Base-by-base conservation (phyloP, 1,140 invertebrate genomes). In the Lordiphosa stackelbergi region DNA sequence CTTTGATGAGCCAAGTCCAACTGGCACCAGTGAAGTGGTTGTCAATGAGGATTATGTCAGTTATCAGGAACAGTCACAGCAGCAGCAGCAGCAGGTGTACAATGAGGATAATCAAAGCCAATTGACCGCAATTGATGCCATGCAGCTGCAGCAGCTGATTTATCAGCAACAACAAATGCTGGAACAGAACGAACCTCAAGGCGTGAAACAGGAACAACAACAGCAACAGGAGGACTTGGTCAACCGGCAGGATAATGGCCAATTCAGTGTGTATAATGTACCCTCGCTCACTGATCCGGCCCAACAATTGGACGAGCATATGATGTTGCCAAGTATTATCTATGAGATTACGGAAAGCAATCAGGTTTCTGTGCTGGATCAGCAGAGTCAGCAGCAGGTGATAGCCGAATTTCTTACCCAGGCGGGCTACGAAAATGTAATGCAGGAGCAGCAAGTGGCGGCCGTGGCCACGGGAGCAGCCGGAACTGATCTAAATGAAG, bases 131-230 rank as follows among this genome's bases (percentile, higher is more conserved):
- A 79, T 85, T 10, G 81, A 85, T 70, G 74, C 83, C 1, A 68
- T 83, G 68, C 83, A 85, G 61, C 48, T 85, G 63, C 84, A 86
- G 36, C 77, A 85, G 36, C 48, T 78, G 3, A 72, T 84, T 36
- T 83, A 85, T 11, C 83, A 85, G 49, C 84, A 85, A 19, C 83
- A 85, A 28, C 83, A 85, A 11, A 70, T 83, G 71, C 59, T 81
- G 0, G 70, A 79, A 22, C 68, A 71, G 11, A 62, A 52, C n/a
- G 58, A 84, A 5, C 72, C 75, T 12, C 70, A 81, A 16, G 72
- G 77, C 9, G 22, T 24, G 5, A 62, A 74, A 28, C 66, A 70
- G 28, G 69, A 84, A 7, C 52, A 66, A 8, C 57, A 83, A 1
- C 74, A 81, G 16, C 57, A 72, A 9, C 42, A 66, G 37, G 63